Base-by-base conservation (phyloP, 2,797 vertebrate species). In the Sebastolobus altivelis region DNA sequence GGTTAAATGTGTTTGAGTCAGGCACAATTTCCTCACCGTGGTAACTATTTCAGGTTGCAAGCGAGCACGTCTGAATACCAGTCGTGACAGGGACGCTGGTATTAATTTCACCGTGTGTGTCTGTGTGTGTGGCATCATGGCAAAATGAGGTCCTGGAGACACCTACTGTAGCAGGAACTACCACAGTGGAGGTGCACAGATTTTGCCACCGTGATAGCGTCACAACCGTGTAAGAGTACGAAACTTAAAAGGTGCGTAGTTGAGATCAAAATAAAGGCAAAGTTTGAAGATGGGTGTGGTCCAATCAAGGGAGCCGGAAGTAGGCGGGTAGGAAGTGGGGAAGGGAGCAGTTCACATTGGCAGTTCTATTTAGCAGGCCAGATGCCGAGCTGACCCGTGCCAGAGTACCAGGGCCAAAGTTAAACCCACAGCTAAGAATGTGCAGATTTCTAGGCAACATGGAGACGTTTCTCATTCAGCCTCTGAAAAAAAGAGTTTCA, bases 401-500 rank as follows among this genome's bases (percentile, higher is more conserved):
- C 65, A 73, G 13, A 72, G 49, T 4, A 27, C 22, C 72, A 13
- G 43, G 29, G 40, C 68, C 68, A 29, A 49, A 67, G 73, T 62
- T 66, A 81, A 71, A 55, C 52, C 40, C 67, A 29, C 49, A 60
- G 71, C 59, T 77, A 74, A 72, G 74, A 73, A 52, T 60, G 71
- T 37, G 31, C 65, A 54, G n/a, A 76, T 35, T 71, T 67, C 43
- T 63, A 40, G 16, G 18, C 60, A 43, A 16, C 31, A 11, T 8
- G 38, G 63, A 43, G 22, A 18, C 16, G 25, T 25, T 25, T 20
- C 2, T 7, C n/a, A 38, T 69, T 22, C 60, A 20, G 4, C 18
- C 31, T 40, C 18, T 6, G 18, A 20, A 13, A 74, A 33, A 52
- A 29, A 16, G 13, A 16, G 25, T 61, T 54, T 73, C 27, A 1